phyloP scores from a whole-genome alignment of 2,888 invertebrate genomes.

The Limnephilus rhombicus region DNA sequence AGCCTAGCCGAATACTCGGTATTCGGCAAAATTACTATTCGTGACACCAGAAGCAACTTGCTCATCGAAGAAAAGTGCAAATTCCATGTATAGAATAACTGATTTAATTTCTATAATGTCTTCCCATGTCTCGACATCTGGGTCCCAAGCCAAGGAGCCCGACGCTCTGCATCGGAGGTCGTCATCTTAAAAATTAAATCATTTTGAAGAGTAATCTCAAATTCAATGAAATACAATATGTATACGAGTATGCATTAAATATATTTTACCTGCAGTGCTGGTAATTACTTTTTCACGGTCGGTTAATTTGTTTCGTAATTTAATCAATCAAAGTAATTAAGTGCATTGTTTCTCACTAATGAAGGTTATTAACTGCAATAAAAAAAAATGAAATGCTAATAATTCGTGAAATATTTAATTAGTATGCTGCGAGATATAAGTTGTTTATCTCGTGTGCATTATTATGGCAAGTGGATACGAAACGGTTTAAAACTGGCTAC shows the following conservation, averaged over 20 bases:
- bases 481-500: neutral
- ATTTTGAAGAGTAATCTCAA: neutral
- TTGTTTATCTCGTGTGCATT: neutral
- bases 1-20: too few species aligned
- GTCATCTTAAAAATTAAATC: neutral
- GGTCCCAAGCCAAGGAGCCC: neutral
- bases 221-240: neutral
- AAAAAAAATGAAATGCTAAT: neutral
- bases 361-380: neutral
- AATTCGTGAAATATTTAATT: neutral
- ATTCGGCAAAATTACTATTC: too few species aligned
- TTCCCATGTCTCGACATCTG: neutral
- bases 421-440: neutral
- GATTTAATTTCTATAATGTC: too few species aligned
- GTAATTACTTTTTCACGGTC: constrained; percentile 25
- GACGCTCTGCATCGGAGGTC: neutral
- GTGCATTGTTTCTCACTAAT: neutral
- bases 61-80: too few species aligned
- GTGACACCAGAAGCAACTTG: too few species aligned
- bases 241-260: neutral
- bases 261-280: neutral
- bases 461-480: neutral
- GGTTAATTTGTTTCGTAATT: constrained; percentile 23
- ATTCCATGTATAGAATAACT: too few species aligned
- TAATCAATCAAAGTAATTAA: constrained; percentile 14